Evolutionary conservation across 35 echinoderm and acorn worm species (phyloP).

Genomic region (Hemicentrotus pulcherrimus): DNA sequence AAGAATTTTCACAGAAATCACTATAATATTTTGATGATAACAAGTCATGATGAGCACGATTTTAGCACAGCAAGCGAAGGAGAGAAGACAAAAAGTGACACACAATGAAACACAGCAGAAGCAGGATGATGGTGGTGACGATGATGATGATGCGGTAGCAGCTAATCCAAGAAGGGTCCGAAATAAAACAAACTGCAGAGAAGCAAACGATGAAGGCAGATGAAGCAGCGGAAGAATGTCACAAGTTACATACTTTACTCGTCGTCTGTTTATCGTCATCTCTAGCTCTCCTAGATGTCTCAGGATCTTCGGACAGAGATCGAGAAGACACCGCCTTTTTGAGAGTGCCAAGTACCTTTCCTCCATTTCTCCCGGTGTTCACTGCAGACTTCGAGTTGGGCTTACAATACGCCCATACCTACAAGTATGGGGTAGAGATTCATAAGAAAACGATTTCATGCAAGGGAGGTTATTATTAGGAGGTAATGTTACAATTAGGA

Average conservation of each 20-base stretch:
- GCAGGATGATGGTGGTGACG: no score
- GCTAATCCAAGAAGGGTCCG: neutral
- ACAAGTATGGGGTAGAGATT: neutral
- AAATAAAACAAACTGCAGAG: neutral
- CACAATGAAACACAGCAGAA: no score
- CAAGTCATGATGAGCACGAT: no score
- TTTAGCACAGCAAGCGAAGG: no score
- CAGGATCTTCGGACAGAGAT: neutral
- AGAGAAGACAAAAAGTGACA: no score
- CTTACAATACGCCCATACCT: conserved; percentile 54
- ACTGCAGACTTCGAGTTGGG: neutral
- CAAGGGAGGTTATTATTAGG: neutral
- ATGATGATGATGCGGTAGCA: neutral
- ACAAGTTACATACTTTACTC: neutral
- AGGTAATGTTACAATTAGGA: neutral
- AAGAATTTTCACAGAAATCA: no score
- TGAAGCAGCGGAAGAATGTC: neutral
- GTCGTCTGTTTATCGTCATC: neutral
- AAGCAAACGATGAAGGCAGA: neutral
- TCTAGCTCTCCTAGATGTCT: neutral
- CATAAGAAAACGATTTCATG: neutral
- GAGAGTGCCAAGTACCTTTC: neutral
- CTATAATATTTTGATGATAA: no score
- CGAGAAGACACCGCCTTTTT: neutral
- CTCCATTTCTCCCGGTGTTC: neutral